Evolutionary conservation across 2,888 invertebrate genomes (phyloP).

Genomic region (Idaea aversata): DNA sequence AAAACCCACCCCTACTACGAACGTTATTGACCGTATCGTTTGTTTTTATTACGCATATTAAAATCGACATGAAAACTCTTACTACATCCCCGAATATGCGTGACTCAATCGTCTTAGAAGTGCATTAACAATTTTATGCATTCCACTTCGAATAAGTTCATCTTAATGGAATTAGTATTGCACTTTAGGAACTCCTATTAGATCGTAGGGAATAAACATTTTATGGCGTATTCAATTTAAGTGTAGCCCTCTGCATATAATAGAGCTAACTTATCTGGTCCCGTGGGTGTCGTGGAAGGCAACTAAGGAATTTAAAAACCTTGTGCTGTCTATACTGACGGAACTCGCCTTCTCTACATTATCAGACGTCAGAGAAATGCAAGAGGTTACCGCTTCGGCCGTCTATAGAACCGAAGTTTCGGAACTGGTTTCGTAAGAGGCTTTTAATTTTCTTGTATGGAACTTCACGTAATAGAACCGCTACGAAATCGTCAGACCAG

Average conservation of each 20-base stretch:
- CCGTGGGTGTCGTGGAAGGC: not conserved
- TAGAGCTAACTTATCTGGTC: not conserved
- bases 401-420: too few species aligned
- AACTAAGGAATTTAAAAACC: not conserved
- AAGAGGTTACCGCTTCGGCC: too few species aligned
- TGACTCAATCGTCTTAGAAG: conserved; percentile 28
- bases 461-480: too few species aligned
- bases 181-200: not conserved
- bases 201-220: conserved; percentile 32
- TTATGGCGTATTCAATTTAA: conserved; percentile 20
- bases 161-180: not conserved
- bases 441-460: too few species aligned
- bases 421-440: too few species aligned
- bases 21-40: conserved; percentile 51
- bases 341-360: too few species aligned
- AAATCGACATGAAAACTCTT: conserved; percentile 49
- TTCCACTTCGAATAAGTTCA: not conserved
- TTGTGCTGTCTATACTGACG: not conserved
- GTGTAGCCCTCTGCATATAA: conserved; percentile 11
- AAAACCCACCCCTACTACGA: conserved; percentile 45
- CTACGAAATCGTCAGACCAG: too few species aligned
- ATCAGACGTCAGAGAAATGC: too few species aligned
- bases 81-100: conserved; percentile 25
- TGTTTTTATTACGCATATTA: conserved; percentile 56
- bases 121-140: conserved; percentile 26